A percentile compares a stretch with the other conserved stretches of the same genome.
phyloP scores from a whole-genome alignment of 2,113 vertebrate species.

The Lynx canadensis region DNA sequence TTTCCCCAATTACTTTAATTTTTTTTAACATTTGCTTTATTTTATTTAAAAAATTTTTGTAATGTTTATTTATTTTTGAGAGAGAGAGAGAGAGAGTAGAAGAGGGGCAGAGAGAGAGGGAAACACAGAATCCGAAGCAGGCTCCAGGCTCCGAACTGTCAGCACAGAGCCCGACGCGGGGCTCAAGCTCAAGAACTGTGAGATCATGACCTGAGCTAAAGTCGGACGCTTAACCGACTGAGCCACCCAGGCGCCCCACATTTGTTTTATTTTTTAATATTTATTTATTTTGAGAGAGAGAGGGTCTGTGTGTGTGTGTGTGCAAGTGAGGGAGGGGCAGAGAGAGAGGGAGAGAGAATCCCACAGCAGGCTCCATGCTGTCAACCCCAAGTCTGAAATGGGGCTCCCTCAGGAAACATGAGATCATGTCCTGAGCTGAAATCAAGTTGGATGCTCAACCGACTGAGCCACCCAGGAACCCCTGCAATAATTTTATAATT shows the following conservation, averaged over 20 bases:
- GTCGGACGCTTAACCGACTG: background rate
- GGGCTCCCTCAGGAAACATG: background rate
- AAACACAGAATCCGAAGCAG: background rate
- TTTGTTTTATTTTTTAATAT: background rate
- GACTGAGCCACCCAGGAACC: background rate
- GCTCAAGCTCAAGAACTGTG: background rate
- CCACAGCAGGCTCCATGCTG: background rate
- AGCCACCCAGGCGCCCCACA: background rate
- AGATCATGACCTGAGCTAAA: background rate
- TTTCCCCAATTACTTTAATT: background rate
- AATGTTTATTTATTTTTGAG: background rate
- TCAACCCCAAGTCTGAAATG: no score
- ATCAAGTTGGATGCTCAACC: background rate
- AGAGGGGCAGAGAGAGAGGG: background rate
- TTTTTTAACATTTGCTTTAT: background rate
- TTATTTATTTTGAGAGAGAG: no score
- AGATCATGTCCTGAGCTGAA: background rate
- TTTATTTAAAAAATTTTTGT: background rate
- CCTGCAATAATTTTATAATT: background rate
- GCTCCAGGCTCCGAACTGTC: background rate
- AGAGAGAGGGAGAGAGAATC: background rate
- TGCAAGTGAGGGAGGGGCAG: background rate
- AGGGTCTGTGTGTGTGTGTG: no score
- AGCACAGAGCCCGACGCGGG: background rate
- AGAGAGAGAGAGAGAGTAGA: background rate